A percentile compares a stretch with the other conserved stretches of the same genome.
These are phyloP conservation scores for Vanessa cardui DNA, from an alignment of 2,888 invertebrate genomes.

Conservation along the genomic window DNA sequence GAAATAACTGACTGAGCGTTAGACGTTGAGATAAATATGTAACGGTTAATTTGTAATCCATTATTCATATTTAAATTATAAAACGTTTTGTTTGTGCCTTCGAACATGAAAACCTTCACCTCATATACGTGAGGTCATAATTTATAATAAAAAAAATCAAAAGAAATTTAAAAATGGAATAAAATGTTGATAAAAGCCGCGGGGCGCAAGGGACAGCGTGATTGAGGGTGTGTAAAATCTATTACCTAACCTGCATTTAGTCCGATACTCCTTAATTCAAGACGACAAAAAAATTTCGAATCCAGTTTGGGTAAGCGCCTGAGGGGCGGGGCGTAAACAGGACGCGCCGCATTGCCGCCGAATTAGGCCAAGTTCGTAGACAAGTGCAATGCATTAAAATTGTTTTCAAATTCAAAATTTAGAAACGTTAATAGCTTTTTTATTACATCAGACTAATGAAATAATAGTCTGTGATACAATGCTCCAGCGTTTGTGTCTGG, in stretches of 20 bases:
- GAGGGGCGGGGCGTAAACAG: constrained; percentile 3
- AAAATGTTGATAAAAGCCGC: constrained; percentile 10
- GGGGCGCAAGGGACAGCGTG: constrained; percentile 42
- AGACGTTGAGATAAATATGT: constrained; percentile 5
- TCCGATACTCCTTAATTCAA: constrained; percentile 71
- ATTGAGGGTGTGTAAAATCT: constrained; percentile 77
- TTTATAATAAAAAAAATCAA: background rate
- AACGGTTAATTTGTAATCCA: background rate
- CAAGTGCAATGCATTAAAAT: background rate
- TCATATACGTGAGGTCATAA: background rate
- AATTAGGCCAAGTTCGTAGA: constrained; percentile 50
- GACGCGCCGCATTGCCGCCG: constrained; percentile 77
- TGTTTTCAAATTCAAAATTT: background rate
- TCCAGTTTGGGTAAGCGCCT: constrained; percentile 57
- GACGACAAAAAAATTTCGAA: constrained; percentile 63
- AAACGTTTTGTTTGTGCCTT: background rate
- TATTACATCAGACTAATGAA: no score
- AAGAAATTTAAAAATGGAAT: background rate
- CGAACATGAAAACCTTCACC: background rate
- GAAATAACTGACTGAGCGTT: constrained; percentile 21
- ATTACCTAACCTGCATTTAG: constrained; percentile 78
- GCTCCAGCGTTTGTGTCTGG: no score
- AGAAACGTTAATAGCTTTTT: background rate
- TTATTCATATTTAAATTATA: background rate
- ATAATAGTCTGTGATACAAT: no score